Conservation (phyloP, 2,888 invertebrate species). For the Xylophagus ater region DNA sequence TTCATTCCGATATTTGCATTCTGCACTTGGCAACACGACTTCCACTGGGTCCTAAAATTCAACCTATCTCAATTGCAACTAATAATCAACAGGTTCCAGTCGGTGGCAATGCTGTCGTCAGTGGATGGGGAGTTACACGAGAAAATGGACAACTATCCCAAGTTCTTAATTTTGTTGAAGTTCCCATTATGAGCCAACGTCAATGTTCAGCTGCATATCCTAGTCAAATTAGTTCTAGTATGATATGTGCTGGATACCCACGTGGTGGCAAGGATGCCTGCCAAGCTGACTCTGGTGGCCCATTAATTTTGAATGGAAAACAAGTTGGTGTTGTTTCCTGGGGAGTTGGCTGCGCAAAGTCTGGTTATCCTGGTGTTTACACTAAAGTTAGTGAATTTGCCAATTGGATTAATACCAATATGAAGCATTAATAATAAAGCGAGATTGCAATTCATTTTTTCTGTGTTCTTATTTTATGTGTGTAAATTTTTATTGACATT, state of each 20-base stretch:
- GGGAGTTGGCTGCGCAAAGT: not conserved
- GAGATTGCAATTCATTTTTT: too few species aligned
- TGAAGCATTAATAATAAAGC: too few species aligned
- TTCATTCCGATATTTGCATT: slow-evolving; percentile 27
- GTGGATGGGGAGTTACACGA: not conserved
- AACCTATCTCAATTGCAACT: slow-evolving; percentile 3
- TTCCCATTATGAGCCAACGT: not conserved
- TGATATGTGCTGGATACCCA: not conserved
- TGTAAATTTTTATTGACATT: too few species aligned
- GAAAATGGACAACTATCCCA: not conserved
- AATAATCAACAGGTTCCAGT: not conserved
- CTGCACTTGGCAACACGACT: slow-evolving; percentile 25
- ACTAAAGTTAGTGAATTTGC: not conserved
- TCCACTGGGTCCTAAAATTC: slow-evolving; percentile 22
- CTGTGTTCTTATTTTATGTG: too few species aligned
- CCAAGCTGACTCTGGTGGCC: not conserved
- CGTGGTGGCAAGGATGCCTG: not conserved
- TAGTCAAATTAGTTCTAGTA: not conserved
- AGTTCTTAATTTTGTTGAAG: not conserved
- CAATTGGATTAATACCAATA: not conserved
- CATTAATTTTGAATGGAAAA: slow-evolving; percentile 1
- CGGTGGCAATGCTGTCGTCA: not conserved
- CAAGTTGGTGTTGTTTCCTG: not conserved
- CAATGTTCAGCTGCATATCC: not conserved
- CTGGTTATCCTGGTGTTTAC: not conserved